These are phyloP conservation scores for Heteromormyrus szaboi DNA, from an alignment of 2,797 vertebrate genomes.

Conservation along the genomic window DNA sequence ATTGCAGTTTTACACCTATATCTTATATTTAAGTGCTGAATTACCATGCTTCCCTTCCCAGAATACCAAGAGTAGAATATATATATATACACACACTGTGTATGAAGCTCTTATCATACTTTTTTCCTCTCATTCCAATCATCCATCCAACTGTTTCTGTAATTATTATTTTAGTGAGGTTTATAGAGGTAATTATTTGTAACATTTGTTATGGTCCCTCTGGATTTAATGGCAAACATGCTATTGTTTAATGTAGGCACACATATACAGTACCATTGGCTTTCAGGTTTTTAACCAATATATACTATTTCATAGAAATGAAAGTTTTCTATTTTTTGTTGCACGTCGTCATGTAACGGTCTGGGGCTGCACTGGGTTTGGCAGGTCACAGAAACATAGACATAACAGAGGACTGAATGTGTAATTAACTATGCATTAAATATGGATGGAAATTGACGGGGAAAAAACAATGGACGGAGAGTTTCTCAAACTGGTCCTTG, in stretches of 20 bases:
- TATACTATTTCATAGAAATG: conserved; percentile 3
- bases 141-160: not conserved
- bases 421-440: not conserved
- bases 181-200: not conserved
- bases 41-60: not conserved
- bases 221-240: not conserved
- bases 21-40: not conserved
- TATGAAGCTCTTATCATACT: not conserved
- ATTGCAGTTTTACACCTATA: not conserved
- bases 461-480: not conserved
- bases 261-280: not conserved
- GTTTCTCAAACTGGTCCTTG: not conserved
- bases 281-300: not conserved
- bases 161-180: not conserved
- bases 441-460: not conserved
- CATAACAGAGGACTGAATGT: not conserved
- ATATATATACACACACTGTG: not conserved
- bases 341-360: not conserved
- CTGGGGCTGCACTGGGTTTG: conserved; percentile 10
- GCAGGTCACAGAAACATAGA: conserved; percentile 8
- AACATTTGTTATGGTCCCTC: not conserved
- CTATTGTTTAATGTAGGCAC: not conserved
- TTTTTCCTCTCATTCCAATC: not conserved
- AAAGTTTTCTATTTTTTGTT: conserved; percentile 5
- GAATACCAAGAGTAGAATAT: not conserved